phyloP scores from a whole-genome alignment of 2,113 vertebrate species.

The Morone chrysops region DNA sequence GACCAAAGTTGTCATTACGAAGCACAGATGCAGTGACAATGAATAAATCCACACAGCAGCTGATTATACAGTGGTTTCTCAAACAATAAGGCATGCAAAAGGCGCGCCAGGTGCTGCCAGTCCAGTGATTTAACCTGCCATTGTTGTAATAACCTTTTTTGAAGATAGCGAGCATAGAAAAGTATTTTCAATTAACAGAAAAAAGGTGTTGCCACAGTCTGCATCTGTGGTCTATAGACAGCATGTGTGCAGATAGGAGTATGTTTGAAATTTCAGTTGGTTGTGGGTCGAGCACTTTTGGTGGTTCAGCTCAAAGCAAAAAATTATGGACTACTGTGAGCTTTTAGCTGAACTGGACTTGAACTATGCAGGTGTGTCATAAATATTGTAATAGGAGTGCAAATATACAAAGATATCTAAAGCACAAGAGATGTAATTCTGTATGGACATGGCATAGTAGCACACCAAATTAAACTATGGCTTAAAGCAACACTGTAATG shows the following conservation, averaged over 20 bases:
- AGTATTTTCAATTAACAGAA: constrained; percentile 41
- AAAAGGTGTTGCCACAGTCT: constrained; percentile 12
- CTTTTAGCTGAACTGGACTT: neutral
- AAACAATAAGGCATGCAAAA: constrained; percentile 30
- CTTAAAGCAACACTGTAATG: neutral
- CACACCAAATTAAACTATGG: neutral
- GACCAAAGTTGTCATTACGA: constrained; percentile 62
- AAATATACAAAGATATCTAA: neutral
- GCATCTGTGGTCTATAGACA: neutral
- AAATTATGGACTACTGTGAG: neutral
- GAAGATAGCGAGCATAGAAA: constrained; percentile 48
- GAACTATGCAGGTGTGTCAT: neutral
- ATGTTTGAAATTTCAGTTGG: constrained; percentile 22
- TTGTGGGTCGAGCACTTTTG: neutral
- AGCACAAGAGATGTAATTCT: neutral
- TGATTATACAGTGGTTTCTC: constrained; percentile 46
- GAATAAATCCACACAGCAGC: constrained; percentile 39
- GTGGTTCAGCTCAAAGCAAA: neutral
- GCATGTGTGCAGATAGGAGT: neutral
- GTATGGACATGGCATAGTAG: neutral
- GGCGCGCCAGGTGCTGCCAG: neutral
- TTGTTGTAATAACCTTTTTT: constrained; percentile 50
- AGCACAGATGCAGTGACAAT: constrained; percentile 55
- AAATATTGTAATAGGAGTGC: neutral
- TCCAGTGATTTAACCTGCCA: constrained; percentile 17